phyloP scores from a whole-genome alignment of 2,797 vertebrate species.

The Buphagus erythrorhynchus region DNA sequence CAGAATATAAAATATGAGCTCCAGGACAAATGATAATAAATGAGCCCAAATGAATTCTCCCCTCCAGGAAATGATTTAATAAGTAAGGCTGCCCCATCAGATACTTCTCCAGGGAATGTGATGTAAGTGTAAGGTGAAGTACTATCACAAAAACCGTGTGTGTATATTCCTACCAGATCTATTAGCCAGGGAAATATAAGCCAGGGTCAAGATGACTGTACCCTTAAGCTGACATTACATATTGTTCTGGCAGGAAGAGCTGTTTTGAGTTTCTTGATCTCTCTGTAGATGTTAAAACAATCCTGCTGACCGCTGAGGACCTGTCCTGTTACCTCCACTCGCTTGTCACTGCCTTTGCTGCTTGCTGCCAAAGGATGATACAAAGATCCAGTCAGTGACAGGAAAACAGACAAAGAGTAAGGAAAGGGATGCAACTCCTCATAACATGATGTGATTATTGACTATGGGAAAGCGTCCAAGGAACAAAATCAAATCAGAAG shows the following conservation, averaged over 20 bases:
- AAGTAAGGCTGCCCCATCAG: not conserved
- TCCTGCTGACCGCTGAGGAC: not conserved
- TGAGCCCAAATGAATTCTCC: slow-evolving; percentile 11
- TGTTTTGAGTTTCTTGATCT: not conserved
- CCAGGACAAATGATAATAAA: slow-evolving; percentile 24
- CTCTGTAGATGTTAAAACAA: not conserved
- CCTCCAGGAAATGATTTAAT: slow-evolving; percentile 47
- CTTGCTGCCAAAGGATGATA: not conserved
- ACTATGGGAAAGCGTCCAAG: not conserved
- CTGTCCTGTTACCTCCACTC: not conserved
- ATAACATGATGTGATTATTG: not conserved
- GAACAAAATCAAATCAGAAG: not conserved
- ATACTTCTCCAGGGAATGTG: slow-evolving; percentile 22
- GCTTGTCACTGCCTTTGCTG: not conserved
- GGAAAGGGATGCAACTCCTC: not conserved
- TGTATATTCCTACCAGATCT: not conserved
- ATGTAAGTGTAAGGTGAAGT: slow-evolving; percentile 63
- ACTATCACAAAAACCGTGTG: not conserved
- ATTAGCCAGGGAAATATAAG: not conserved
- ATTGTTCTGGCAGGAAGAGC: not conserved
- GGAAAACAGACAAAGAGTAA: not conserved
- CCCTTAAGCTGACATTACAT: not conserved
- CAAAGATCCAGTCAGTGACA: not conserved
- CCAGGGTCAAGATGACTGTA: not conserved
- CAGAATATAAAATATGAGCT: not conserved